These are phyloP conservation scores for Bergia sp. DNA, from an alignment of 92 coral and sea anemone species.

Conservation along the genomic window DNA sequence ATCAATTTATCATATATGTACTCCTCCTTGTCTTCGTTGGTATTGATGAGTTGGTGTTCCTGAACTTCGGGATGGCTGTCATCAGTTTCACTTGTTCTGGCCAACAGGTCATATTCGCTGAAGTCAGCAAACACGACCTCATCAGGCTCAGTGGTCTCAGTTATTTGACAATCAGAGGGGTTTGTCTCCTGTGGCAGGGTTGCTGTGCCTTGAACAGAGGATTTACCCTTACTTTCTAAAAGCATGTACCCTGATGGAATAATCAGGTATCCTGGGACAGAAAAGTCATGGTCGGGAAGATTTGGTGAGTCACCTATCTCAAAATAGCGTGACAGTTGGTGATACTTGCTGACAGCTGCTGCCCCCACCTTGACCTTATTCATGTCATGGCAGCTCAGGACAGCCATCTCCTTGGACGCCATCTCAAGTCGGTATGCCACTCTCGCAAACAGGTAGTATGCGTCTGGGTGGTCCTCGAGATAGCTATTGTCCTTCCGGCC, in stretches of 20 bases:
- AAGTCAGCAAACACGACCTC: slow-evolving; percentile 20
- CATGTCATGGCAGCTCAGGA: slow-evolving; percentile 37
- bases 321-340: slow-evolving; percentile 32
- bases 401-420: slow-evolving; percentile 21
- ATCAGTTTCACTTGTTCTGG: too few species aligned
- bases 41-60: too few species aligned
- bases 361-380: slow-evolving; percentile 38
- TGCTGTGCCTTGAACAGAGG: too few species aligned
- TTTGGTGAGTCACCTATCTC: slow-evolving; percentile 40
- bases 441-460: too few species aligned
- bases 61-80: background rate
- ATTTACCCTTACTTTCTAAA: background rate
- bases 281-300: slow-evolving; percentile 43
- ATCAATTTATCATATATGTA: slow-evolving; percentile 13
- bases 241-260: slow-evolving; percentile 25
- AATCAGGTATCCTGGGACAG: slow-evolving; percentile 28
- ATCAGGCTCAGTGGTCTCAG: too few species aligned
- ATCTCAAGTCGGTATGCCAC: too few species aligned
- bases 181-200: too few species aligned
- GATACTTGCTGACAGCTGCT: slow-evolving; percentile 31
- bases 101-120: background rate
- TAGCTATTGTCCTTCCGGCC: too few species aligned
- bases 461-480: too few species aligned
- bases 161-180: too few species aligned
- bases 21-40: background rate